phyloP scores from a whole-genome alignment of 2,797 vertebrate genomes.

The Echeneis naucrates region DNA sequence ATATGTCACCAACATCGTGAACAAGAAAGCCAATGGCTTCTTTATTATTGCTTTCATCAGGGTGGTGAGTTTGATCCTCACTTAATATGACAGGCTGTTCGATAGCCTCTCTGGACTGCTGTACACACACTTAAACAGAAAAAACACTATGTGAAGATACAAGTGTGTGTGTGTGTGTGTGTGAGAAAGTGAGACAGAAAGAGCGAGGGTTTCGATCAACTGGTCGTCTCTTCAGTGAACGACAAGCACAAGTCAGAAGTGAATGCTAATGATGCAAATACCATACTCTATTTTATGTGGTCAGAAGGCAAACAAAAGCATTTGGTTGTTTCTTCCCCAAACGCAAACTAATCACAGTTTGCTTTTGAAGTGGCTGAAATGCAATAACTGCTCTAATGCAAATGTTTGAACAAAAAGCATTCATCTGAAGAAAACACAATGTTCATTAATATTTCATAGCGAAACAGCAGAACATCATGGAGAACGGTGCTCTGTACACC shows the following conservation, averaged over 20 bases:
- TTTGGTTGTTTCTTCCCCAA: constrained; percentile 17
- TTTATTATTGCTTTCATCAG: constrained; percentile 43
- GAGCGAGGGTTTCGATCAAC: constrained; percentile 18
- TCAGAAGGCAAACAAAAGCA: constrained; percentile 16
- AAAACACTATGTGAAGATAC: constrained; percentile 2
- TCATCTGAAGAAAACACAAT: constrained; percentile 54
- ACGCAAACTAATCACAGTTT: constrained; percentile 47
- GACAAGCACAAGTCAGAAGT: constrained; percentile 1
- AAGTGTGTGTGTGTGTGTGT: neutral
- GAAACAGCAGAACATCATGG: constrained; percentile 44
- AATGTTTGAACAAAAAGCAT: constrained; percentile 57
- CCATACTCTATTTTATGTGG: neutral
- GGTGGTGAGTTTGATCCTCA: constrained; percentile 30
- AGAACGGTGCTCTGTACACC: constrained; percentile 3
- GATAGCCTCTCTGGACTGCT: constrained; percentile 22
- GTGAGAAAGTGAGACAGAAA: neutral
- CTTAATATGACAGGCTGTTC: constrained; percentile 40
- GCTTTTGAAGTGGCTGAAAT: constrained; percentile 39
- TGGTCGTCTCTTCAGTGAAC: constrained; percentile 25
- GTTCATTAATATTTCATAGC: constrained; percentile 64
- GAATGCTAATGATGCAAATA: constrained; percentile 26
- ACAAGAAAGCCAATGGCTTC: constrained; percentile 15
- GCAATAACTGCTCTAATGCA: constrained; percentile 51
- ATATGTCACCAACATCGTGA: neutral
- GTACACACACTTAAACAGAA: neutral